These are phyloP conservation scores for Drosophila maculinotata DNA, from an alignment of 2,888 invertebrate species.

Conservation along the genomic window DNA sequence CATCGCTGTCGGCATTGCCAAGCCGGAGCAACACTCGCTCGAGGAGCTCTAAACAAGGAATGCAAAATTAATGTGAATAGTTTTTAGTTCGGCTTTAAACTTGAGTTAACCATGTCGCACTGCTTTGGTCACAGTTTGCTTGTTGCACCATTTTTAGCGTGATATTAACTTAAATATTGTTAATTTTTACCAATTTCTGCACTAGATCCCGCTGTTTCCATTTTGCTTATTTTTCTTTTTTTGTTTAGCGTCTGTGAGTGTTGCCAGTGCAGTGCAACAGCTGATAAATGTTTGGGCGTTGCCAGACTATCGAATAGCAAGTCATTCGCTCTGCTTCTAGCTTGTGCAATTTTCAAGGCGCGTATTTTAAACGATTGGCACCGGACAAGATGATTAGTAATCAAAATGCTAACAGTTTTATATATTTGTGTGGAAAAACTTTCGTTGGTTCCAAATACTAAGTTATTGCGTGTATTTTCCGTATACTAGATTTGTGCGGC, in stretches of 20 bases:
- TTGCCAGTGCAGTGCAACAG: slow-evolving; percentile 51
- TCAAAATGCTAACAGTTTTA: too few species aligned
- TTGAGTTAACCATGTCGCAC: background rate
- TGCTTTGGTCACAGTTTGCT: background rate
- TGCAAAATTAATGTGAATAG: slow-evolving; percentile 10
- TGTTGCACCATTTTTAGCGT: background rate
- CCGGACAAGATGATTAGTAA: too few species aligned
- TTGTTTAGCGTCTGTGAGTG: slow-evolving; percentile 56
- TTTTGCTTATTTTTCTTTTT: slow-evolving; percentile 69
- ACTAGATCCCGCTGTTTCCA: slow-evolving; percentile 82
- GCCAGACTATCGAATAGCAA: slow-evolving; percentile 50
- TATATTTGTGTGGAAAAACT: too few species aligned
- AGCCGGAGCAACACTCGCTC: slow-evolving; percentile 95
- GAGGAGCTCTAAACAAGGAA: slow-evolving; percentile 88
- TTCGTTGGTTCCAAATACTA: background rate
- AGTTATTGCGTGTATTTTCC: too few species aligned
- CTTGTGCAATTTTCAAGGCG: slow-evolving; percentile 1
- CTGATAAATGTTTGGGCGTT: slow-evolving; percentile 35
- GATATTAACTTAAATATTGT: slow-evolving; percentile 7
- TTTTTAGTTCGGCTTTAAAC: background rate
- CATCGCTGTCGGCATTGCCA: slow-evolving; percentile 95
- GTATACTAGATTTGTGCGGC: too few species aligned
- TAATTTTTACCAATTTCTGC: slow-evolving; percentile 84
- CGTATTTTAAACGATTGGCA: slow-evolving; percentile 16
- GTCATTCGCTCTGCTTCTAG: slow-evolving; percentile 39